These are phyloP conservation scores for pig (Sus scrofa) DNA, from an alignment of 2,113 vertebrate species.

Conservation along the genomic window DNA sequence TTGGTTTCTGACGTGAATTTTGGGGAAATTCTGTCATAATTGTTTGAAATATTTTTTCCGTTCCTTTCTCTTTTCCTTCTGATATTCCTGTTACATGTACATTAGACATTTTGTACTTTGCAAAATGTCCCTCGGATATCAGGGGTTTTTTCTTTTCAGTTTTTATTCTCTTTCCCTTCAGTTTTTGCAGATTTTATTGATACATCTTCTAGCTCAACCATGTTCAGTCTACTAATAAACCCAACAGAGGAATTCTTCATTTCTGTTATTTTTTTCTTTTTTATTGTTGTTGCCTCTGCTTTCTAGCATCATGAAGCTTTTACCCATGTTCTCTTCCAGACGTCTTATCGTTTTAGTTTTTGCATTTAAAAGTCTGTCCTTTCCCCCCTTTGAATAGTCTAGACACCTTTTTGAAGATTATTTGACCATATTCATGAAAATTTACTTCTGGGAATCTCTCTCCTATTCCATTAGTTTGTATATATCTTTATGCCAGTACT, in stretches of 20 bases:
- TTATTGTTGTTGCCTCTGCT: background rate
- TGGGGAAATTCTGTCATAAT: background rate
- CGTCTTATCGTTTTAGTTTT: background rate
- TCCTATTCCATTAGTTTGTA: background rate
- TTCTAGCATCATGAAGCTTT: background rate
- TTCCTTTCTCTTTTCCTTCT: background rate
- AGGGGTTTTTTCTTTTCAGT: background rate
- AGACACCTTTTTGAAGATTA: background rate
- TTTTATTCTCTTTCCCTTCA: background rate
- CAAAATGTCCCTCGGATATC: background rate
- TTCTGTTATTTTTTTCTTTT: background rate
- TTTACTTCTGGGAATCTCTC: background rate
- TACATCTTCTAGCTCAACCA: background rate
- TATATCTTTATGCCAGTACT: background rate
- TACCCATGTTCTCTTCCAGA: background rate
- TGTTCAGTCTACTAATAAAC: background rate
- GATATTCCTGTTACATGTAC: background rate
- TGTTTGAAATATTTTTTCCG: background rate
- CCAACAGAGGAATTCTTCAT: background rate
- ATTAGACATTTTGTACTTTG: background rate
- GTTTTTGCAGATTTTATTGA: background rate
- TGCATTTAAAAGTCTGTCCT: background rate
- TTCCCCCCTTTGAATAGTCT: background rate
- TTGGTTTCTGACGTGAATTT: background rate
- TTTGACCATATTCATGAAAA: background rate